Percentiles rank a stretch among this genome's conserved stretches.
phyloP scores from a whole-genome alignment of 1,140 invertebrate genomes.

The Melitaea cinxia region DNA sequence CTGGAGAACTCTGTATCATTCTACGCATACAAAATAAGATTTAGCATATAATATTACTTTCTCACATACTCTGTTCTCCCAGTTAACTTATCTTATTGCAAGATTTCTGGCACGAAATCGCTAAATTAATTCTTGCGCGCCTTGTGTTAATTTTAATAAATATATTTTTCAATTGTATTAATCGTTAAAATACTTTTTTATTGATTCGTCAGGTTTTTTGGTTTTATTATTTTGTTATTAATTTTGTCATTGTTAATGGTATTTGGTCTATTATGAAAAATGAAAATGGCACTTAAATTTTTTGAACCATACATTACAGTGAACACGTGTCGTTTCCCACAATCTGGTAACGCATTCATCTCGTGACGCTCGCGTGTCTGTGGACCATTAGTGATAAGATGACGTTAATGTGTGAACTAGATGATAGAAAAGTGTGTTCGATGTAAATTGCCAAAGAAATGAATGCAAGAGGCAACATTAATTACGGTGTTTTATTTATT shows the following conservation, averaged over 20 bases:
- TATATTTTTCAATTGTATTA: background rate
- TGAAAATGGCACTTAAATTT: background rate
- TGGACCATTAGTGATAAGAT: slow-evolving; percentile 38
- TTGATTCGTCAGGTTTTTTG: too few species aligned
- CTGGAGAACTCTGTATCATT: slow-evolving; percentile 7
- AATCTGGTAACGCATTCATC: slow-evolving; percentile 34
- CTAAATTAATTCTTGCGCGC: background rate
- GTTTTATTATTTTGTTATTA: too few species aligned
- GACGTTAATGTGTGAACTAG: slow-evolving; percentile 29
- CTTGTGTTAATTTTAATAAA: background rate
- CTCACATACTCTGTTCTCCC: slow-evolving; percentile 14
- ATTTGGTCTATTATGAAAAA: background rate
- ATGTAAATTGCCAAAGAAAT: background rate
- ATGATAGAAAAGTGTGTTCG: slow-evolving; percentile 15
- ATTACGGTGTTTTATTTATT: background rate
- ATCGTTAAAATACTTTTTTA: background rate
- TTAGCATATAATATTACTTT: slow-evolving; percentile 23
- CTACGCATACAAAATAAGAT: slow-evolving; percentile 33
- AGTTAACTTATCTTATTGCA: slow-evolving; percentile 7
- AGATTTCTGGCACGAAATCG: background rate
- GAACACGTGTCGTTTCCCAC: slow-evolving; percentile 44
- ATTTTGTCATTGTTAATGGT: too few species aligned
- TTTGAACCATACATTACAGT: slow-evolving; percentile 1
- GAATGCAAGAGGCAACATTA: background rate
- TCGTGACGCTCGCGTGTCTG: slow-evolving; percentile 34